These are phyloP conservation scores for Pristionchus exspectatus DNA, from an alignment of 2,888 invertebrate species.

Conservation along the genomic window DNA sequence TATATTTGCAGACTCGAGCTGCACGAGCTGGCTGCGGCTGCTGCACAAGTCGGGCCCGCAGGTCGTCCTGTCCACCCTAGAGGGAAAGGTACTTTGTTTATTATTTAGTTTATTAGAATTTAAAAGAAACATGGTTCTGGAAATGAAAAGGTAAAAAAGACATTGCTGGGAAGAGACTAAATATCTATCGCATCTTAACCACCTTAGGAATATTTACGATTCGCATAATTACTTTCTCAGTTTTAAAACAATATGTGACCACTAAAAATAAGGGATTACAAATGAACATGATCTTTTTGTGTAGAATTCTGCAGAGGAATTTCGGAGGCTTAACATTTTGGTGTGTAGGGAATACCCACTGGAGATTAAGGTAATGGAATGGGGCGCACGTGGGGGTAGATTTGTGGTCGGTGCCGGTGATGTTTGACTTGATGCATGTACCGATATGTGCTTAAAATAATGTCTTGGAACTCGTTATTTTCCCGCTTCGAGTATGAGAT, in stretches of 20 bases:
- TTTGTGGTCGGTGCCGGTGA: not conserved
- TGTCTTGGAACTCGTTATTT: too few species aligned
- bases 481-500: too few species aligned
- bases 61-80: slow-evolving; percentile 36
- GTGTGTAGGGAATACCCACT: not conserved
- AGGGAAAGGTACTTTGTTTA: slow-evolving; percentile 22
- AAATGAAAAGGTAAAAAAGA: too few species aligned
- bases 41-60: slow-evolving; percentile 29
- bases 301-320: not conserved
- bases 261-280: not conserved
- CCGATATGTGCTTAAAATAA: too few species aligned
- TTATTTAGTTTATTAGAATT: too few species aligned
- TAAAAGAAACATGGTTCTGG: too few species aligned
- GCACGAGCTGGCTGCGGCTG: slow-evolving; percentile 42
- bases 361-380: not conserved
- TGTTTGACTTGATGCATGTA: too few species aligned
- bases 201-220: too few species aligned
- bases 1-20: slow-evolving; percentile 19
- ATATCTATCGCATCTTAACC: too few species aligned
- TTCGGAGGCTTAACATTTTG: not conserved
- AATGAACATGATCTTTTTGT: not conserved
- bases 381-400: not conserved
- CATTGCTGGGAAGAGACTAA: too few species aligned
- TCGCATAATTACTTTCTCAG: too few species aligned
- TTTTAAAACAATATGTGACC: too few species aligned